Evolutionary conservation across 2,888 invertebrate species (phyloP).

Genomic region (Drosophila pseudotalamancana): DNA sequence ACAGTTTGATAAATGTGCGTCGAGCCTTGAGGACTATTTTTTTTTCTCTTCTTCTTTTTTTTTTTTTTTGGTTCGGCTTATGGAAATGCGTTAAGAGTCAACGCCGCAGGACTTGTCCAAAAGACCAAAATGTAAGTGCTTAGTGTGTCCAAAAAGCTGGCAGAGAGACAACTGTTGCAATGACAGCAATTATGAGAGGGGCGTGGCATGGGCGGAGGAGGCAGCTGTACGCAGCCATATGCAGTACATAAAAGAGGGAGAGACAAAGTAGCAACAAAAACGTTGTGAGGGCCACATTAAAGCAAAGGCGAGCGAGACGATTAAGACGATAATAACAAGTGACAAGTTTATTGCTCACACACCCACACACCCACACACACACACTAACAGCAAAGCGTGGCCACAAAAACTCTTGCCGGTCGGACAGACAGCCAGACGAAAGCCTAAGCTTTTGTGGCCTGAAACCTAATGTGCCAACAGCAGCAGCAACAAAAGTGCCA

Average conservation of each 20-base stretch:
- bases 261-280: not conserved
- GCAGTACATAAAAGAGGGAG: constrained; percentile 50
- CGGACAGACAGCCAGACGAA: constrained; percentile 46
- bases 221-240: constrained; percentile 7
- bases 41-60: not conserved
- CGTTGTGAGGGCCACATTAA: constrained; percentile 50
- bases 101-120: constrained; percentile 48
- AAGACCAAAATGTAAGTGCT: constrained; percentile 25
- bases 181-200: constrained; percentile 64
- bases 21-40: constrained; percentile 6
- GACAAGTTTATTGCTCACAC: constrained; percentile 80
- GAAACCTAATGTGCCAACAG: constrained; percentile 69
- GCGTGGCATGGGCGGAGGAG: constrained; percentile 2
- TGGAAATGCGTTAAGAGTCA: constrained; percentile 48
- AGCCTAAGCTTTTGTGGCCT: constrained; percentile 77
- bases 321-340: constrained; percentile 82
- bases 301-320: constrained; percentile 60
- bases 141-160: constrained; percentile 37
- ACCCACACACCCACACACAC: constrained; percentile 40
- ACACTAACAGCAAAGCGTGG: constrained; percentile 42
- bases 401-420: constrained; percentile 65
- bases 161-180: constrained; percentile 67
- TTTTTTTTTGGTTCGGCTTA: constrained; percentile 22
- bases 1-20: constrained; percentile 66
- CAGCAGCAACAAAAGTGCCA: constrained; percentile 38